Evolutionary conservation across 2,797 vertebrate genomes (phyloP).

Genomic region (Sebastolobus alascanus): DNA sequence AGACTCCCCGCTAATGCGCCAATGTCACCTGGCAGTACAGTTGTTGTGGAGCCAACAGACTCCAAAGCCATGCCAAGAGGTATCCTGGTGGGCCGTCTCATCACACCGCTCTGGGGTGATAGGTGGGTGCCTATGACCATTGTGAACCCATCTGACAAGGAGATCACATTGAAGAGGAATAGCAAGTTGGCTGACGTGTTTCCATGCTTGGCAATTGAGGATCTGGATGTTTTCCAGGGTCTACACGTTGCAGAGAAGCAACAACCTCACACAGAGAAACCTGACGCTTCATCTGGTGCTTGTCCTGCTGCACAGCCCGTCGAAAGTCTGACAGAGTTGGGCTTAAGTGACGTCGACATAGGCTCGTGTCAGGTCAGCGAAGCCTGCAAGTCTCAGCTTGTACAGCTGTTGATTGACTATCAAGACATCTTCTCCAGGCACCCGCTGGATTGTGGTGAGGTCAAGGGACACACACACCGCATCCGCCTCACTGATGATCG

Average conservation of each 20-base stretch:
- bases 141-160: conserved; percentile 11
- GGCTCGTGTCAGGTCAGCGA: neutral
- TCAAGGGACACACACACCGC: neutral
- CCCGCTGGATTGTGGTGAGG: conserved; percentile 17
- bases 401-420: neutral
- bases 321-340: neutral
- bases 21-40: conserved; percentile 16
- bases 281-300: no score
- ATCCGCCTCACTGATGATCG: neutral
- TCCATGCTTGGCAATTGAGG: conserved; percentile 16
- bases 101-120: conserved; percentile 45
- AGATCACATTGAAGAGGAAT: conserved; percentile 36
- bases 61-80: neutral
- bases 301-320: no score
- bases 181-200: conserved; percentile 32
- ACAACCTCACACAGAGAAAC: no score
- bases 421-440: conserved; percentile 31
- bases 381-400: rapidly evolving
- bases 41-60: conserved; percentile 9
- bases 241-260: neutral
- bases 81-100: conserved; percentile 21
- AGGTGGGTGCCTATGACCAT: conserved; percentile 46
- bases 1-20: conserved; percentile 10
- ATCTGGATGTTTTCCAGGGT: conserved; percentile 21
- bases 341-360: neutral